Evolutionary conservation across 2,888 invertebrate genomes (phyloP).

Genomic region (Trachelus tabidus): DNA sequence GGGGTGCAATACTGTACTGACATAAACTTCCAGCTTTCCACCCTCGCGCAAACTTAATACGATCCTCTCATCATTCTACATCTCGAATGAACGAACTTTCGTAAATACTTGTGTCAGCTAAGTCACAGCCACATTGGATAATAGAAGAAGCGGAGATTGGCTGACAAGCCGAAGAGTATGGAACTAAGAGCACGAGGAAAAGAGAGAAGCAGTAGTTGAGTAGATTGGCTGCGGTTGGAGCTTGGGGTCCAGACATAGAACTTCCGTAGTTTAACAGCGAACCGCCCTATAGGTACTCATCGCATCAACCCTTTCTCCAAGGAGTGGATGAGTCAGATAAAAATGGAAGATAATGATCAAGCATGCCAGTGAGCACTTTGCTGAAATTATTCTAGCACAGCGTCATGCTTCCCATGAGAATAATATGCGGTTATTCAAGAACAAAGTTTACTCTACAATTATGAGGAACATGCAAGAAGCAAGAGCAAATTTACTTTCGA

Average conservation of each 20-base stretch:
- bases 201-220: conserved; percentile 27
- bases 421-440: not conserved
- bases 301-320: not conserved
- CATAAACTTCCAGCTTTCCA: not conserved
- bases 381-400: not conserved
- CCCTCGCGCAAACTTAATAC: not conserved
- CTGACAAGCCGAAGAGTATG: not conserved
- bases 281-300: not conserved
- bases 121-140: not conserved
- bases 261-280: not conserved
- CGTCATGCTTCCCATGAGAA: not conserved
- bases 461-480: not conserved
- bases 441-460: not conserved
- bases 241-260: conserved; percentile 4
- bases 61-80: not conserved
- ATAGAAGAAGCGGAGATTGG: not conserved
- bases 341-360: conserved; percentile 3
- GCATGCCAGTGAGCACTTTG: conserved; percentile 1
- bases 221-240: conserved; percentile 25
- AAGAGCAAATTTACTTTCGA: not conserved
- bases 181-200: conserved; percentile 4
- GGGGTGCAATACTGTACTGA: not conserved
- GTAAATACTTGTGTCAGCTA: not conserved
- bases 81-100: not conserved
- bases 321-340: not conserved